Evolutionary conservation across 1,140 invertebrate species (phyloP), one percentile per base, ranked within the genome.

Genomic region (Drosophila ficusphila): DNA sequence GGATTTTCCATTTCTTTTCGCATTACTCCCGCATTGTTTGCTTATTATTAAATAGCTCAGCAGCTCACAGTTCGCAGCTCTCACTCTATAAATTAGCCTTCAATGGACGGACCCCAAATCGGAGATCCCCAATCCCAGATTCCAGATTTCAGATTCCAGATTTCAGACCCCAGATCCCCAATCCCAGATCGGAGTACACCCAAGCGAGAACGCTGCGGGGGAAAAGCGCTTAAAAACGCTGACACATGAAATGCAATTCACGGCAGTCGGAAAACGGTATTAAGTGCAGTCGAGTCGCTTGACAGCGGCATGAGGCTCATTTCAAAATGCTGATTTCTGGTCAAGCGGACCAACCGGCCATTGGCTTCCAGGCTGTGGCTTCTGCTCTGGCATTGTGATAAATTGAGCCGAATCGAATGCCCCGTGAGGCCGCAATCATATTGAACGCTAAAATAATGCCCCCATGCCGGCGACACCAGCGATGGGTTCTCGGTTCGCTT

Each of bases 361-460:
- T 5, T 23, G 23, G 23, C 23, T n/a, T n/a, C 23, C 23, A 23
- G n/a, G n/a, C n/a, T n/a, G 5, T 23, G 39, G 34, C 60, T 73
- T 72, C 60, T 47, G 62, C 53, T 52, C 34, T 53, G 57, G 70
- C 56, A 73, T 65, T 86, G 82, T 77, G 82, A 86, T 86, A 81
- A 86, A 86, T 88, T 86, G 81, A 88, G 76, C 72, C 61, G 54
- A 44, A 14, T 39, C 16, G 38, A 16, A 83, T 69, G 38, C 58
- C 81, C 81, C 72, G 67, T 68, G 61, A 88, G 62, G 82, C 81
- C 29, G 64, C 78, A 81, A 86, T 86, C 82, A 76, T 86, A 85
- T 85, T 81, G 76, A 79, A 79, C 57, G 76, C 79, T 79, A 86
- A 83, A 88, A 86, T 88, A 88, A 81, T 88, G 82, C 81, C 73